phyloP scores from a whole-genome alignment of 2,888 invertebrate genomes.

The Hyppa rectilinea region DNA sequence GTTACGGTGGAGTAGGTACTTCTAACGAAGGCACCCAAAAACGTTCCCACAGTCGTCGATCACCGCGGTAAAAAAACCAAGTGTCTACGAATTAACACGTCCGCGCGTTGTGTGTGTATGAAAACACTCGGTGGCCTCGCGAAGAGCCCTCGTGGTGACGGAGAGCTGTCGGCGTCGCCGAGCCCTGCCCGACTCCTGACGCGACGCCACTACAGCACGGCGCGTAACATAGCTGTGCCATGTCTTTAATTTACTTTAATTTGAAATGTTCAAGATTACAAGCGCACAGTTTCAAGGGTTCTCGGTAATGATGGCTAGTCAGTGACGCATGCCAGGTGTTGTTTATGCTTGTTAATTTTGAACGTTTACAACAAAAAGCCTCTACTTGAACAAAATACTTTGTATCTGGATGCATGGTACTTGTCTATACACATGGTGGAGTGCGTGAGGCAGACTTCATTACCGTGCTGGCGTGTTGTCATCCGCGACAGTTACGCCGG shows the following conservation, averaged over 20 bases:
- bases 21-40: slow-evolving; percentile 89
- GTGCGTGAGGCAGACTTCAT: slow-evolving; percentile 58
- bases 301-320: slow-evolving; percentile 77
- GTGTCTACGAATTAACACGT: slow-evolving; percentile 91
- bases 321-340: slow-evolving; percentile 68
- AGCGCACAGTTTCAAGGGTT: slow-evolving; percentile 74
- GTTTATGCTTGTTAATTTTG: slow-evolving; percentile 76
- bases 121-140: slow-evolving; percentile 88
- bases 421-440: slow-evolving; percentile 47
- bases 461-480: slow-evolving; percentile 59
- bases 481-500: slow-evolving; percentile 82
- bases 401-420: slow-evolving; percentile 57
- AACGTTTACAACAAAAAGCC: slow-evolving; percentile 64
- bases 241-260: slow-evolving; percentile 88
- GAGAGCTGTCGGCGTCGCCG: slow-evolving; percentile 81
- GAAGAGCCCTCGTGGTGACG: slow-evolving; percentile 88
- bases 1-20: slow-evolving; percentile 88
- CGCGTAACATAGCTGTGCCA: slow-evolving; percentile 86
- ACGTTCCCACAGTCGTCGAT: slow-evolving; percentile 90
- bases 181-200: slow-evolving; percentile 57
- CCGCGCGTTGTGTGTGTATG: slow-evolving; percentile 88
- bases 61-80: slow-evolving; percentile 88
- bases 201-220: slow-evolving; percentile 76
- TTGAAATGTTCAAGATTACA: slow-evolving; percentile 76
- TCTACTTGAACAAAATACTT: slow-evolving; percentile 67